Percentiles rank a stretch among this genome's conserved stretches.
phyloP scores from a whole-genome alignment of 1,140 invertebrate genomes.

The Spodoptera litura region DNA sequence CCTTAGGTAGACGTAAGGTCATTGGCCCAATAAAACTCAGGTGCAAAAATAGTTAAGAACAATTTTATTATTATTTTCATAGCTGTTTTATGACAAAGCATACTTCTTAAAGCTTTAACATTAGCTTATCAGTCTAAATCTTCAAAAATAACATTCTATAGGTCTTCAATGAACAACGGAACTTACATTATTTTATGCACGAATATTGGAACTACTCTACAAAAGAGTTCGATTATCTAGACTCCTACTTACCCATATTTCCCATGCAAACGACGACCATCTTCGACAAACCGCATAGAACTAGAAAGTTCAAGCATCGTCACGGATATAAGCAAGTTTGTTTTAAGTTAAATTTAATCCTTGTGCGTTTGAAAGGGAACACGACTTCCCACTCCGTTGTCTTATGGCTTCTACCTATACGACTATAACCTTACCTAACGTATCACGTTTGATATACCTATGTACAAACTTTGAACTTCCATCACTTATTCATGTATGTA shows the following conservation, averaged over 20 bases:
- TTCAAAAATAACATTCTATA: too few species aligned
- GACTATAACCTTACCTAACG: neutral
- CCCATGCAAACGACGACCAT: neutral
- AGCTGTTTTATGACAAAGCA: neutral
- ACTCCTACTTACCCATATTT: too few species aligned
- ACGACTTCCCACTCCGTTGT: constrained; percentile 17
- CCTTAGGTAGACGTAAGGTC: too few species aligned
- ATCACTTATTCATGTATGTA: neutral
- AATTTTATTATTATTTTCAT: neutral
- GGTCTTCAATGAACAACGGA: too few species aligned
- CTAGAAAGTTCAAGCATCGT: neutral
- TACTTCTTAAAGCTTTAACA: too few species aligned
- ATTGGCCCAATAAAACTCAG: too few species aligned
- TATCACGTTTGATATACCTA: neutral
- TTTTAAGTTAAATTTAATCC: constrained; percentile 18
- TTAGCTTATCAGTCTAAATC: too few species aligned
- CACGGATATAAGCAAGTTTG: constrained; percentile 9
- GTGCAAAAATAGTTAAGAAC: too few species aligned
- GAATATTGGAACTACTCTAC: too few species aligned
- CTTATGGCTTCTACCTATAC: constrained; percentile 7
- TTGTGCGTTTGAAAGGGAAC: constrained; percentile 30
- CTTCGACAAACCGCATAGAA: neutral
- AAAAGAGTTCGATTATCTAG: too few species aligned
- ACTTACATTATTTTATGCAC: too few species aligned
- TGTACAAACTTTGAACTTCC: neutral